Evolutionary conservation across 2,888 invertebrate species (phyloP).

Genomic region (Pyralis farinalis): DNA sequence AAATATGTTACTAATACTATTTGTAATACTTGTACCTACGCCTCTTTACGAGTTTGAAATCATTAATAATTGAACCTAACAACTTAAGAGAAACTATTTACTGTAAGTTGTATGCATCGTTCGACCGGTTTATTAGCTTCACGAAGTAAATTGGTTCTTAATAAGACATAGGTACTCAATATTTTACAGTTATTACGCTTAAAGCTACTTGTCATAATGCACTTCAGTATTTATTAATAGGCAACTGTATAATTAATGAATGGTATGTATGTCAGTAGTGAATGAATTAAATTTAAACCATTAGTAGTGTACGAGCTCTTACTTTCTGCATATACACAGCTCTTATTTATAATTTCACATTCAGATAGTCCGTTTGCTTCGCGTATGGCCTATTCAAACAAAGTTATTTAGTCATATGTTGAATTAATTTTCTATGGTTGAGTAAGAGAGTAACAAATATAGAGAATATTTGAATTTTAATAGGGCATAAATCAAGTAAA

Average conservation of each 20-base stretch:
- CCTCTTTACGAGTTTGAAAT: background rate
- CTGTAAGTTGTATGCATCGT: background rate
- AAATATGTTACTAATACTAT: background rate
- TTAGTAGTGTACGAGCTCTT: no score
- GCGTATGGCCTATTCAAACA: background rate
- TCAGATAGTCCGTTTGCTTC: background rate
- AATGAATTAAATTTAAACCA: no score
- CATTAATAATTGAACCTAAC: background rate
- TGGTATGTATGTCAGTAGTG: no score
- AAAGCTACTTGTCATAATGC: no score
- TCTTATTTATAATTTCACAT: background rate
- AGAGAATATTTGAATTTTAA: slow-evolving; percentile 9
- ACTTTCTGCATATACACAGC: no score
- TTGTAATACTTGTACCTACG: background rate
- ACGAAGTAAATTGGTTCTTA: background rate
- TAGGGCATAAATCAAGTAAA: slow-evolving; percentile 6
- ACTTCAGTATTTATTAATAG: background rate
- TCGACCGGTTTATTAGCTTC: slow-evolving; percentile 1
- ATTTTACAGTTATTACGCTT: no score
- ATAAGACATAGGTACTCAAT: background rate
- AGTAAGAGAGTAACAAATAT: slow-evolving; percentile 2
- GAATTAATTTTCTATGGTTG: slow-evolving; percentile 8
- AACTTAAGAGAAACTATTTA: slow-evolving; percentile 3
- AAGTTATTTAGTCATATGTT: slow-evolving; percentile 1
- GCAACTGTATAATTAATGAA: background rate